phyloP scores from a whole-genome alignment of 1,140 invertebrate species.

The Drosophila baimaii region DNA sequence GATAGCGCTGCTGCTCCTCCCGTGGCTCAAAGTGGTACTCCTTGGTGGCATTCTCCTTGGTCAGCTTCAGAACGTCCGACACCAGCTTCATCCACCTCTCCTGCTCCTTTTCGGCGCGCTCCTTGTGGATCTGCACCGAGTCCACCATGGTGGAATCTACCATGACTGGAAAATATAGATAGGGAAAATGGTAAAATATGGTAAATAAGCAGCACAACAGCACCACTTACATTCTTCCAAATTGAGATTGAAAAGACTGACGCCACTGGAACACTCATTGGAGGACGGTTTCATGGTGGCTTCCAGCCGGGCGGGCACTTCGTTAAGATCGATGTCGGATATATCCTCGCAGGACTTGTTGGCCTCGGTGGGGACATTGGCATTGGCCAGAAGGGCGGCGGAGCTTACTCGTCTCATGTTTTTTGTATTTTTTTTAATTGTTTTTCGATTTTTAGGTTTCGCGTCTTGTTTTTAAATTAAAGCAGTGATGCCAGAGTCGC shows the following conservation, averaged over 20 bases:
- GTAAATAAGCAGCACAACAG: no score
- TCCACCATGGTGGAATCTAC: not conserved
- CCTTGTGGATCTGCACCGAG: conserved; percentile 16
- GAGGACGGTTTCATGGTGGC: conserved; percentile 24
- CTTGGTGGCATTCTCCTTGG: not conserved
- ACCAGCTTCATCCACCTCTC: conserved; percentile 30
- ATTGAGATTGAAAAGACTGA: conserved; percentile 57
- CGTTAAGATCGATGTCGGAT: conserved; percentile 55
- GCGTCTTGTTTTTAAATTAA: not conserved
- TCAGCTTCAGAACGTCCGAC: not conserved
- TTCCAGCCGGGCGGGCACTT: conserved; percentile 48
- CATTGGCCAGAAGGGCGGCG: not conserved
- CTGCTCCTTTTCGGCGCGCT: conserved; percentile 12
- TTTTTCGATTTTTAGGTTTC: not conserved
- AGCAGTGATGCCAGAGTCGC: no score
- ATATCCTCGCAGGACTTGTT: conserved; percentile 36
- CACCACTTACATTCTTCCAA: conserved; percentile 47
- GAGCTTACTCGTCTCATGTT: conserved; percentile 10
- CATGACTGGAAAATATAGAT: not conserved
- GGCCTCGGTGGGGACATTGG: not conserved
- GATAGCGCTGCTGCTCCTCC: conserved; percentile 43
- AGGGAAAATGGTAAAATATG: no score
- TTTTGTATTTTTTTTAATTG: not conserved
- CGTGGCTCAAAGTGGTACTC: conserved; percentile 22
- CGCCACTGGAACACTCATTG: not conserved